Base-by-base conservation (phyloP, 2,113 vertebrate species). In the Cynoglossus semilaevis region DNA sequence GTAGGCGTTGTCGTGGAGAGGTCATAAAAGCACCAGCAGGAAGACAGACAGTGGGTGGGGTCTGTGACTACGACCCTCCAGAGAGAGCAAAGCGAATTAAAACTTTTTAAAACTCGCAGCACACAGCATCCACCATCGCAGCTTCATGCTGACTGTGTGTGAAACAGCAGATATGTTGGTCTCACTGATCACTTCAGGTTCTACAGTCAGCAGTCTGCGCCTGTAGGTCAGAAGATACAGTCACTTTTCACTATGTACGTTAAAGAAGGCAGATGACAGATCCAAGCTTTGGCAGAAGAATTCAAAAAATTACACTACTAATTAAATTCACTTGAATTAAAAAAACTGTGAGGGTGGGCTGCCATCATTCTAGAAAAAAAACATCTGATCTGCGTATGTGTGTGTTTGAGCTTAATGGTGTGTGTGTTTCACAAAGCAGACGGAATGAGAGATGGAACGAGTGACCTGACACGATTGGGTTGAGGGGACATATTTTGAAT, bases 1-100 rank as follows among this genome's bases (percentile, higher is more conserved):
- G 38, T 5, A 5, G 2, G 38, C 2, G 37, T 6, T 29, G 22
- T 29, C 22, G 6, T 29, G 29, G 12, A 70, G 47, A 44, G 9
- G 17, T 37, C 64, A 80, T 72, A 86, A 81, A 72, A 55, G 76
- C 59, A 43, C 46, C 35, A 36, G 12, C 57, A 81, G 69, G 76
- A 63, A 77, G 59, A 68, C 40, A 51, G 19, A 2, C 13, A 11
- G 53, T 57, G 52, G 58, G 10, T 53, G 71, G 51, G 37, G 43
- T 55, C 16, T 46, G 9, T 15, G 49, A 37, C 61, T 60, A 70
- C n/a, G 55, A n/a, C 36, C 22, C 22, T 29, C 22, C 22, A 29
- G 22, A 5, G 19, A 37, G 48, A 19, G 41, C 17, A 41, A 67
- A 51, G 62, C 22, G 18, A 35, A 51, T 58, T 12, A 17, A 45